Conservation (phyloP, 2,113 vertebrate genomes). For the Xiphorhynchus elegans region DNA sequence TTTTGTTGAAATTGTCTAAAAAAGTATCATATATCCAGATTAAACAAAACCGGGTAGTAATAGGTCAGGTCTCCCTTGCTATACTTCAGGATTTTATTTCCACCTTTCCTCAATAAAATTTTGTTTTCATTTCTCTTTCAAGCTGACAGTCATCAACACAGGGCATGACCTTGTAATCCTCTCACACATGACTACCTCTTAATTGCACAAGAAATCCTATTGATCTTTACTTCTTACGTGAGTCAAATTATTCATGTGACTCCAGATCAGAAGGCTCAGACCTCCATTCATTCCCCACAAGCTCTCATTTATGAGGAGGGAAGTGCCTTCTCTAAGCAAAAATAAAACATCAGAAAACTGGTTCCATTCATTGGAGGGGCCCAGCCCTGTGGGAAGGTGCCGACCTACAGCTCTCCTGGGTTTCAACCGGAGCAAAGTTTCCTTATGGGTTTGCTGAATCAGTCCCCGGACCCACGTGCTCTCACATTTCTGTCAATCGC, state of each 20-base stretch:
- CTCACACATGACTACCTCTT: slow-evolving; percentile 1
- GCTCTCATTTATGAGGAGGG: not conserved
- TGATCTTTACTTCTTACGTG: not conserved
- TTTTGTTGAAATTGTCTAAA: slow-evolving; percentile 38
- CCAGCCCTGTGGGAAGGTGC: not conserved
- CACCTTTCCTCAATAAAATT: not conserved
- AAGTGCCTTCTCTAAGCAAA: not conserved
- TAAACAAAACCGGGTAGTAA: not conserved
- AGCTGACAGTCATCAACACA: not conserved
- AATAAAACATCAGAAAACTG: not conserved
- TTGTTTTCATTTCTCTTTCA: slow-evolving; percentile 12
- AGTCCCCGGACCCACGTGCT: not conserved
- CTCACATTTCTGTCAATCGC: not conserved
- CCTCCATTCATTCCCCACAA: not conserved
- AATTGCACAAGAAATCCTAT: slow-evolving; percentile 10
- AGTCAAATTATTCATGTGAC: slow-evolving; percentile 6
- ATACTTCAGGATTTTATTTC: not conserved
- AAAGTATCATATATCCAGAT: not conserved
- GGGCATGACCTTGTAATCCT: not conserved
- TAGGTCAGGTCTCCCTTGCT: not conserved
- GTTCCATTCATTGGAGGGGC: not conserved
- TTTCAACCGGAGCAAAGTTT: not conserved
- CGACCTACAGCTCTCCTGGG: not conserved
- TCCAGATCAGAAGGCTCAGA: slow-evolving; percentile 19
- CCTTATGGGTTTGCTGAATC: not conserved